Conservation (phyloP, 2,888 invertebrate species). For the Corbicula japonica region DNA sequence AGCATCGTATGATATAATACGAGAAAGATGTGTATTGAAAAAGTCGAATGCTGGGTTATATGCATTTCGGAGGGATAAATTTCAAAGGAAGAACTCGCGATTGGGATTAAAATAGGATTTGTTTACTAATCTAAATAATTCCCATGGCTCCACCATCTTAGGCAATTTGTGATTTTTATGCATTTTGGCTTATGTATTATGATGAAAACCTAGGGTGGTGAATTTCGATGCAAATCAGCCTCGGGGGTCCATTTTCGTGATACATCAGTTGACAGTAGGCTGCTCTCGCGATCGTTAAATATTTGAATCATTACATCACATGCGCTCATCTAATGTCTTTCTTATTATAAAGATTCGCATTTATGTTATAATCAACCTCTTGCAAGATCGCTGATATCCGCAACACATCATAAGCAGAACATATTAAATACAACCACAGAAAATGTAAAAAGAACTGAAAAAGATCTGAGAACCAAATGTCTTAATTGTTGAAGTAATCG, state of each 20-base stretch:
- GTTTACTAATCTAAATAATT: constrained; percentile 52
- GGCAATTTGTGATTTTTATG: constrained; percentile 63
- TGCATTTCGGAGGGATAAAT: constrained; percentile 56
- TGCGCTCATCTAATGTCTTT: no score
- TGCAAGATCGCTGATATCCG: no score
- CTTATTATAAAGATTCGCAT: no score
- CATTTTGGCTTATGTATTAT: constrained; percentile 23
- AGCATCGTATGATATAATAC: constrained; percentile 41
- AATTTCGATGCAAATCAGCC: neutral
- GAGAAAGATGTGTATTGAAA: constrained; percentile 41
- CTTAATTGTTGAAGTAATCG: no score
- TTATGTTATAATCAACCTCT: no score
- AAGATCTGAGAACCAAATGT: no score
- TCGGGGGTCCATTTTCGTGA: constrained; percentile 9
- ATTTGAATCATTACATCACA: no score
- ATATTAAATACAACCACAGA: no score
- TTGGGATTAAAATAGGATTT: constrained; percentile 50
- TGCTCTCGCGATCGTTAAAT: no score
- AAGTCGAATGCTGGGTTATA: constrained; percentile 47
- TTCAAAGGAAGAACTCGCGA: constrained; percentile 55
- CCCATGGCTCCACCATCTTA: constrained; percentile 54
- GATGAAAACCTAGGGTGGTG: constrained; percentile 9
- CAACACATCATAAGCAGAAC: no score
- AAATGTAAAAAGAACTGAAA: no score
- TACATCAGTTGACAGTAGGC: no score